Conservation (phyloP, 2,888 invertebrate species). For the Nomada lathburiana region DNA sequence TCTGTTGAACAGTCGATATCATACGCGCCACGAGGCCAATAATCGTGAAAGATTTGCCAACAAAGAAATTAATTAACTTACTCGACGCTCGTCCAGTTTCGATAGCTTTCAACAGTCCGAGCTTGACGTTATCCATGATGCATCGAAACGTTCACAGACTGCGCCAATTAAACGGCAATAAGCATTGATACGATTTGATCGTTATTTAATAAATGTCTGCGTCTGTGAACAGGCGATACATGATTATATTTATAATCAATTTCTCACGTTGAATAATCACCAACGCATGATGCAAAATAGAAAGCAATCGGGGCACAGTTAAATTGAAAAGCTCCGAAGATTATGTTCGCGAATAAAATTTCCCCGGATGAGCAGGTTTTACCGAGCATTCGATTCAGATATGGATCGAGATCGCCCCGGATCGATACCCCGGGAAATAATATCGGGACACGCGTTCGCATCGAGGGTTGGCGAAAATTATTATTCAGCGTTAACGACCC, state of each 20-base stretch:
- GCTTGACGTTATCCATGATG: constrained; percentile 62
- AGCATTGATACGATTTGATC: constrained; percentile 48
- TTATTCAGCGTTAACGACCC: constrained; percentile 76
- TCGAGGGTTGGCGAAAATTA: constrained; percentile 68
- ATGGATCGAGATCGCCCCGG: constrained; percentile 25
- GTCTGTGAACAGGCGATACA: neutral
- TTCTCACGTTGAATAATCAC: too few relatives aligned
- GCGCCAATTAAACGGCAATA: constrained; percentile 56
- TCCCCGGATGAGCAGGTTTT: constrained; percentile 16
- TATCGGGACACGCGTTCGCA: neutral
- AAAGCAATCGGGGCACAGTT: too few relatives aligned
- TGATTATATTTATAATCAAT: too few relatives aligned
- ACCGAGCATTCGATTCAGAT: neutral
- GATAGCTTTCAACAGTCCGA: constrained; percentile 47
- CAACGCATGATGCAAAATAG: too few relatives aligned
- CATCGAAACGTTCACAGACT: constrained; percentile 47
- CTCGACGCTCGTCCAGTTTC: constrained; percentile 35
- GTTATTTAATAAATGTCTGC: constrained; percentile 31
- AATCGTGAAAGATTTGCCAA: constrained; percentile 35
- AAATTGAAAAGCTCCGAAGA: too few relatives aligned
- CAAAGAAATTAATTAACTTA: constrained; percentile 58
- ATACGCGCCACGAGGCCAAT: constrained; percentile 16
- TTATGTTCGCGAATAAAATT: too few relatives aligned
- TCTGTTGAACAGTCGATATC: neutral
- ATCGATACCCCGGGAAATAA: constrained; percentile 44